A percentile compares a stretch with the other conserved stretches of the same genome.
phyloP scores from a whole-genome alignment of 2,113 vertebrate species.

The Mormoops blainvillei region DNA sequence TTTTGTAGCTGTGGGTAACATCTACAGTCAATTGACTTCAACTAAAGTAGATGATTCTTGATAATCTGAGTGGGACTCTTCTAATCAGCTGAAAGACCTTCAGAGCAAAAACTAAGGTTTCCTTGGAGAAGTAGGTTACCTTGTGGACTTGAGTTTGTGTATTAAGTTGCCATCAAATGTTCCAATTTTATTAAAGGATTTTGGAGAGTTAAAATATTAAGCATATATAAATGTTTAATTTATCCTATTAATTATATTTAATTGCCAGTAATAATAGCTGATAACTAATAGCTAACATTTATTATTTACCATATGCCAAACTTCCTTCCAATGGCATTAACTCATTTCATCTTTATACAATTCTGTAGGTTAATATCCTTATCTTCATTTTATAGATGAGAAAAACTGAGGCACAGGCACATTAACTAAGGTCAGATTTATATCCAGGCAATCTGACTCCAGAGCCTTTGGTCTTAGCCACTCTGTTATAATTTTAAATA shows the following conservation, averaged over 20 bases:
- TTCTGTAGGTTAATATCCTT: neutral
- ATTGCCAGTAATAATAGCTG: neutral
- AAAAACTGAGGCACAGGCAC: neutral
- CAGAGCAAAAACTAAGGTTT: neutral
- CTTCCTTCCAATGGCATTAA: neutral
- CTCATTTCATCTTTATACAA: neutral
- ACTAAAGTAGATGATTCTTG: neutral
- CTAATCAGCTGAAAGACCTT: neutral
- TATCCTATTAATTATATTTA: neutral
- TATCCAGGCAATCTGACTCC: neutral
- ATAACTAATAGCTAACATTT: neutral
- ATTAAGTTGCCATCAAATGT: neutral
- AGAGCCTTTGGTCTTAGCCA: neutral
- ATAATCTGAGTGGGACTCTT: neutral
- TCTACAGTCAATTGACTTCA: neutral
- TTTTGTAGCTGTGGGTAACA: neutral
- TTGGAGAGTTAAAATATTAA: neutral
- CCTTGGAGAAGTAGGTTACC: neutral
- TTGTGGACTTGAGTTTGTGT: neutral
- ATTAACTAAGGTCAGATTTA: slow-evolving; percentile 1
- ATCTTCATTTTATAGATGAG: slow-evolving; percentile 13
- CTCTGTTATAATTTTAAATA: slow-evolving; percentile 11
- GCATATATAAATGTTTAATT: neutral
- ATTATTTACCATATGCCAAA: neutral
- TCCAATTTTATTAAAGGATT: neutral